Evolutionary conservation across 2,797 vertebrate species (phyloP), one percentile per base, ranked within the genome.

Genomic region (Tenualosa thibaudeaui): DNA sequence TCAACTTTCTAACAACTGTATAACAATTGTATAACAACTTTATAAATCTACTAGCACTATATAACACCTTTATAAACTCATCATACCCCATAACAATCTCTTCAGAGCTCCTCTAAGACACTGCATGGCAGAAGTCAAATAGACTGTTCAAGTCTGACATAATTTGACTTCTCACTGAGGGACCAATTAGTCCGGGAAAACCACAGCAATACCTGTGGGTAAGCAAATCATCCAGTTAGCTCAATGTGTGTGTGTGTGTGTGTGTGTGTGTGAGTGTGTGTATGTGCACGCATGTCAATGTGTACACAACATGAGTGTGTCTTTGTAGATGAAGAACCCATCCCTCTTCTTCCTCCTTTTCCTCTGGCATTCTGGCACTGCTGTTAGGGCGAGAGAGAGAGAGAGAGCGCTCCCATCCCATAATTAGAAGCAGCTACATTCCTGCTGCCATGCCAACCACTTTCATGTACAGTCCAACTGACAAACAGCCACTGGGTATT

Each of bases 371-470:
- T 56, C 17, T 56, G 31, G 31, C 68, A 40, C 26, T 40, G 68
- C 12, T 58, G 56, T 58, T n/a, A 58, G 1, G 46, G 46, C 46
- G 7, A 46, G 46, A 46, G 4, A 46, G 46, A 46, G 46, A 46
- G 46, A 46, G 46, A 37, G 68, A 40, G 31, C 68, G 31, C 31
- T 75, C 5, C 62, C 5, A 40, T 75, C 15, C 68, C 15, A 17
- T 75, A 75, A 75, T 75, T 75, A 75, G 31, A 37, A 40, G 68
- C 68, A 75, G 31, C 31, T 75, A 5, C 31, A 75, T 75, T 65
- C 24, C 62, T 31, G 62, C 8, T 12, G 24, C 62, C 62, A 43
- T 37, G 68, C 15, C 13, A 15, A 43, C 31, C 13, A 2, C 68
- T 75, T 75, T 75, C 13, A 40, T 40, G 31, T 75, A 5, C 37